Evolutionary conservation across 2,888 invertebrate genomes (phyloP), one percentile per base, ranked within the genome.

Genomic region (Melinopterus prodromus): DNA sequence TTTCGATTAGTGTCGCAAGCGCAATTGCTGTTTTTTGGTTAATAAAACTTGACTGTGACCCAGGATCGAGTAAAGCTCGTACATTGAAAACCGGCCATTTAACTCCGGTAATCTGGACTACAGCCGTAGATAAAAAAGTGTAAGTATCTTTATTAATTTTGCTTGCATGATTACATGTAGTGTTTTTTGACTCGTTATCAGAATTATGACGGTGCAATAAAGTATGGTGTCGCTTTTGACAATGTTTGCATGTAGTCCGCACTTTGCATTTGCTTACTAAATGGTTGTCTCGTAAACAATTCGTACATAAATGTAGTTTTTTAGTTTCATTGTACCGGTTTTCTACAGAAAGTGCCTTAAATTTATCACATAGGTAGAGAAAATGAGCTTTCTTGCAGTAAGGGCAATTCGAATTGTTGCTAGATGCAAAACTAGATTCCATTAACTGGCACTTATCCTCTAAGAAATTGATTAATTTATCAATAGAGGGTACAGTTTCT

Each of bases 61-160:
- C 71, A 3, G 71, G 71, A 71, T 71, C 71, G n/a, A 71, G 71
- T n/a, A 71, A 71, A 16, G 71, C 71, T n/a, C 71, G 6, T 71
- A 71, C 71, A 14, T 71, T 26, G 26, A 26, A 26, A 26, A 26
- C 26, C 26, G 1, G 26, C 26, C 26, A 1, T 26, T 26, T 26
- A 26, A 26, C 26, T 26, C 26, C 1, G 26, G 26, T 26, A 2
- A 26, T 26, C 7, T 16, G 7, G 7, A 71, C 26, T 14, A 71
- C n/a, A 14, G 16, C 15, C 2, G 71, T 71, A 2, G 71, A 71
- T n/a, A 71, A 26, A 71, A 71, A 71, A 9, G 71, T 71, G 26
- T 71, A 71, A 12, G 14, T 7, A 7, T 2, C 16, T 6, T 2
- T 16, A n/a, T 0, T 71, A 7, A 16, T 71, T 16, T 71, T n/a